Percentiles rank a stretch among this genome's conserved stretches.
Evolutionary conservation across 1,140 invertebrate species (phyloP).

Genomic region (Heliothis virescens): DNA sequence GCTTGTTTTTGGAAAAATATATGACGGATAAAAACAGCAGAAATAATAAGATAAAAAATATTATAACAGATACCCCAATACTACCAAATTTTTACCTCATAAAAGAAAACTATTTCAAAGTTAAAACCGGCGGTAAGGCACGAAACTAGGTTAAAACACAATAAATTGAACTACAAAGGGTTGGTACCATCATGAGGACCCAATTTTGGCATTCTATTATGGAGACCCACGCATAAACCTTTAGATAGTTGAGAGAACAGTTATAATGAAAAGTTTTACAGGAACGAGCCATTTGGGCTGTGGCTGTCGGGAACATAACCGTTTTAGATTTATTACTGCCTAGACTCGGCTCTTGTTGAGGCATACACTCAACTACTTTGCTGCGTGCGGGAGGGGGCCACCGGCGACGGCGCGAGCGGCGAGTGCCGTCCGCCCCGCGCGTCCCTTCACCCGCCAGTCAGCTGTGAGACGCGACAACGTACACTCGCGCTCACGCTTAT

Average conservation of each 20-base stretch:
- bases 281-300: neutral
- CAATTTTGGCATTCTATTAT: conserved; percentile 47
- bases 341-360: too few species aligned
- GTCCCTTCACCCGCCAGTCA: too few species aligned
- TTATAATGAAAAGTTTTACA: conserved; percentile 34
- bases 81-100: neutral
- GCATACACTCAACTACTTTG: too few species aligned
- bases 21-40: neutral
- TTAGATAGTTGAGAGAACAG: conserved; percentile 12
- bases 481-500: too few species aligned
- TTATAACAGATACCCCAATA: neutral
- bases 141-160: conserved; percentile 29
- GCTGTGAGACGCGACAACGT: too few species aligned
- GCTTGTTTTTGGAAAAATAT: too few species aligned
- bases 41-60: neutral
- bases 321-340: too few species aligned
- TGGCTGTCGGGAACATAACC: neutral
- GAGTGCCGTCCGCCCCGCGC: too few species aligned
- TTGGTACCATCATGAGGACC: conserved; percentile 28
- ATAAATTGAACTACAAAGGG: conserved; percentile 36
- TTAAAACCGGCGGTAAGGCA: neutral
- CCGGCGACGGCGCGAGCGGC: too few species aligned
- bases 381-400: too few species aligned
- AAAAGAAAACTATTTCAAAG: conserved; percentile 26
- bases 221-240: conserved; percentile 22